phyloP scores from a whole-genome alignment of 2,797 vertebrate species.

The Cephalopachus bancanus region DNA sequence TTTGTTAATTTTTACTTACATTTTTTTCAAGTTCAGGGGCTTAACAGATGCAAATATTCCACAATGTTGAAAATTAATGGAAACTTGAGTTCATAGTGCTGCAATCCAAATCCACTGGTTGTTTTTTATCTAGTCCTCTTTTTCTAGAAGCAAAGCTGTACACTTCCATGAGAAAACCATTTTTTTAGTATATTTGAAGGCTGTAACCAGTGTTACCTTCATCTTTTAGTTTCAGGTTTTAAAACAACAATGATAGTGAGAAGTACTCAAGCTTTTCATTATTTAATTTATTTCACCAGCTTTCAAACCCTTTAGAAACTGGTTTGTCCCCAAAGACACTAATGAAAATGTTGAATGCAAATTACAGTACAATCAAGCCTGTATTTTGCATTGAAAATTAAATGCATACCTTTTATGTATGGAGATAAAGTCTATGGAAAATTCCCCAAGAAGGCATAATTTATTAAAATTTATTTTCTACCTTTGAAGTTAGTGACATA shows the following conservation, averaged over 20 bases:
- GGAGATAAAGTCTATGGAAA: neutral
- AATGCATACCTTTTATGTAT: neutral
- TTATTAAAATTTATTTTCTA: conserved; percentile 20
- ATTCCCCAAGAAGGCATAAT: neutral
- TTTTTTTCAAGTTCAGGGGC: neutral
- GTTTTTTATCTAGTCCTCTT: neutral
- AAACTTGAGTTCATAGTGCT: neutral
- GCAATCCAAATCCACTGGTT: neutral
- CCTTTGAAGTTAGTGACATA: neutral
- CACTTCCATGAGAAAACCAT: neutral
- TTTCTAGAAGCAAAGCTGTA: conserved; percentile 20
- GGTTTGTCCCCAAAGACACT: neutral
- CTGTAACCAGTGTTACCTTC: conserved; percentile 38
- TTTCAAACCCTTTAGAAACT: neutral
- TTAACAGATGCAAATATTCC: neutral
- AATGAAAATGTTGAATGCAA: neutral
- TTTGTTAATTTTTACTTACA: conserved; percentile 16
- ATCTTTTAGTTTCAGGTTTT: neutral
- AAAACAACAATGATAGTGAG: conserved; percentile 19
- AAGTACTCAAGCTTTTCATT: conserved; percentile 12
- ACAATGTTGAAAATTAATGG: neutral
- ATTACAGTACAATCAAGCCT: neutral
- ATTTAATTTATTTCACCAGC: conserved; percentile 34
- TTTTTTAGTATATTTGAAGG: neutral
- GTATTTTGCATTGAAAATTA: conserved; percentile 4